Conservation (phyloP, 1,140 invertebrate genomes). For the Acromyrmex echinatior region DNA sequence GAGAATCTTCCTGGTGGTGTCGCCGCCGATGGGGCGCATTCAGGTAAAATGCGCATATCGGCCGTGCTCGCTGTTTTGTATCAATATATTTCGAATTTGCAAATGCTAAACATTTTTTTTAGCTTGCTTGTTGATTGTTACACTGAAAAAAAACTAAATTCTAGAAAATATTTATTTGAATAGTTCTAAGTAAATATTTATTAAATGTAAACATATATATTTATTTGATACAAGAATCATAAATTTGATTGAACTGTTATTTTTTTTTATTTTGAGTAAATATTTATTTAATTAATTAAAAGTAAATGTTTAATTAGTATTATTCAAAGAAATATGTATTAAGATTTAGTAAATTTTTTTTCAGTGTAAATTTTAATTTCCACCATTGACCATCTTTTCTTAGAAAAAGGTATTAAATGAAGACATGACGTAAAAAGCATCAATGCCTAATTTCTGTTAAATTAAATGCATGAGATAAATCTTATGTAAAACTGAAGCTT, state of each 20-base stretch:
- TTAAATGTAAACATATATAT: too few relatives aligned
- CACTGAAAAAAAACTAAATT: too few relatives aligned
- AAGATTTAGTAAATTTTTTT: too few relatives aligned
- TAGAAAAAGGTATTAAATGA: background rate
- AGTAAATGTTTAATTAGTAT: too few relatives aligned
- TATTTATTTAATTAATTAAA: too few relatives aligned
- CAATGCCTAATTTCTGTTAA: background rate
- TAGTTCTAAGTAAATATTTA: too few relatives aligned
- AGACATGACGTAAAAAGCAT: background rate
- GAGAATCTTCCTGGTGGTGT: constrained; percentile 90
- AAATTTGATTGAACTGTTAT: too few relatives aligned
- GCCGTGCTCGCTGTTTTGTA: background rate
- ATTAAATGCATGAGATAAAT: constrained; percentile 13
- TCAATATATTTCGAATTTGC: background rate
- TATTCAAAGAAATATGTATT: too few relatives aligned
- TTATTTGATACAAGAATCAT: too few relatives aligned
- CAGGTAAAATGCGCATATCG: constrained; percentile 85
- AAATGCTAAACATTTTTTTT: constrained; percentile 1
- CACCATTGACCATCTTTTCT: background rate
- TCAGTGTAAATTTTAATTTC: background rate
- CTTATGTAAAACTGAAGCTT: background rate
- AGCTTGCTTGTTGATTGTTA: background rate
- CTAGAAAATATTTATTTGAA: too few relatives aligned
- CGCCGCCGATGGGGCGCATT: constrained; percentile 89
- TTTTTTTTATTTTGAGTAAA: too few relatives aligned